Conservation (phyloP, 1,140 invertebrate genomes). For the Oreohelix idahoensis region DNA sequence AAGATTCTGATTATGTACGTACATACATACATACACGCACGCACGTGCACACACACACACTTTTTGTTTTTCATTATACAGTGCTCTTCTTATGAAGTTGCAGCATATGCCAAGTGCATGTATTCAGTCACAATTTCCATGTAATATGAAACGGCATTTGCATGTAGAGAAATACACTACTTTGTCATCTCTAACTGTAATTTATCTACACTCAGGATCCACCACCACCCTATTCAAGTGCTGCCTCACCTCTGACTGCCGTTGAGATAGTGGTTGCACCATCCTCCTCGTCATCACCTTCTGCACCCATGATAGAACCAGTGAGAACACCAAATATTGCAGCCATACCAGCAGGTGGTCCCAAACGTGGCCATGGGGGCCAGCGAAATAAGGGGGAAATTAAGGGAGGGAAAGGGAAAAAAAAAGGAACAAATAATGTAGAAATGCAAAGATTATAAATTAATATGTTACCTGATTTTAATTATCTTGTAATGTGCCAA, state of each 20-base stretch:
- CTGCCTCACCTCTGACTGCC: neutral
- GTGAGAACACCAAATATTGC: slow-evolving; percentile 12
- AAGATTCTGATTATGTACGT: too few species aligned
- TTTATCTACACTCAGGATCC: neutral
- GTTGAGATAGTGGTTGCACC: slow-evolving; percentile 5
- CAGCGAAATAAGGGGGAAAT: neutral
- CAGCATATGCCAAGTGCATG: too few species aligned
- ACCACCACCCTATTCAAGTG: slow-evolving; percentile 24
- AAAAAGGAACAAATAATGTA: slow-evolving; percentile 17
- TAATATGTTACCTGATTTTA: too few species aligned
- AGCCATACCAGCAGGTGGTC: slow-evolving; percentile 22
- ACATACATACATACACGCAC: too few species aligned
- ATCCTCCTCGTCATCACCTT: slow-evolving; percentile 30
- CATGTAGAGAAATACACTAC: too few species aligned
- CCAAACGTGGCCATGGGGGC: slow-evolving; percentile 32
- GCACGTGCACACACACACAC: too few species aligned
- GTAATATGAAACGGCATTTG: too few species aligned
- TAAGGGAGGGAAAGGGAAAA: slow-evolving; percentile 1
- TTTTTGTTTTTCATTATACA: too few species aligned
- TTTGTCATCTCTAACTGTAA: too few species aligned
- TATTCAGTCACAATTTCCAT: too few species aligned
- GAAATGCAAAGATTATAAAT: slow-evolving; percentile 28
- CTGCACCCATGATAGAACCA: slow-evolving; percentile 29
- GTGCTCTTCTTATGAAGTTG: too few species aligned
- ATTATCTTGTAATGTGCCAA: too few species aligned